Conservation (phyloP, 1,140 invertebrate genomes). For the Latrodectus geometricus region DNA sequence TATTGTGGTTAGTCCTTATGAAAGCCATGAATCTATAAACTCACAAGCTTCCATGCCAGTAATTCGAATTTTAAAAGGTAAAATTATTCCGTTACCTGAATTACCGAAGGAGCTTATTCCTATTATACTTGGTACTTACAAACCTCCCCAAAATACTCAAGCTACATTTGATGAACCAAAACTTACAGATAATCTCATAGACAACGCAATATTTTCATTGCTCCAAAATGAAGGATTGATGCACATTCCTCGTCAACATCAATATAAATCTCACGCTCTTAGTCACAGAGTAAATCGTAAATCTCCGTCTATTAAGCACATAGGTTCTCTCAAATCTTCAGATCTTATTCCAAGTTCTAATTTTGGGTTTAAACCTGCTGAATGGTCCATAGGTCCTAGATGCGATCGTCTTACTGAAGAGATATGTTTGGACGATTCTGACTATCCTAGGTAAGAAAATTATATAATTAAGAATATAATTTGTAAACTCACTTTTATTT, state of each 20-base stretch:
- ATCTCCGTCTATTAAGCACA: constrained; percentile 47
- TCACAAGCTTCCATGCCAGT: constrained; percentile 24
- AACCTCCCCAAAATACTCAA: neutral
- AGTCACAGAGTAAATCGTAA: constrained; percentile 11
- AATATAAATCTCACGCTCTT: neutral
- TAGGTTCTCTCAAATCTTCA: constrained; percentile 45
- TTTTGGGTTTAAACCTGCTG: constrained; percentile 9
- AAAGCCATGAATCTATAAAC: neutral
- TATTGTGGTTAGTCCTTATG: constrained; percentile 48
- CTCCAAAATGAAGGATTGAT: constrained; percentile 41
- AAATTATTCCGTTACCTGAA: constrained; percentile 46
- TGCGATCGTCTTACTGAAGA: constrained; percentile 82
- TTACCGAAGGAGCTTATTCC: constrained; percentile 47
- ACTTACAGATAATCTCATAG: constrained; percentile 21
- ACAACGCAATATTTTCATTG: constrained; percentile 29
- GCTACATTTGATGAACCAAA: constrained; percentile 33
- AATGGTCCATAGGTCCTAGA: constrained; percentile 65
- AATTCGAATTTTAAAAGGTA: constrained; percentile 37
- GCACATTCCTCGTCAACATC: neutral
- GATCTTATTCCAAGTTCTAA: constrained; percentile 11
- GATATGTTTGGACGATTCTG: constrained; percentile 79
- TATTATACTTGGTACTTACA: constrained; percentile 28
- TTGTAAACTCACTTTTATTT: neutral
- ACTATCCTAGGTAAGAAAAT: constrained; percentile 80
- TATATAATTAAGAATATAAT: neutral